Evolutionary conservation across 37 sponge, comb jelly and placozoan genomes (phyloP).

Genomic region (Geodia barretti): DNA sequence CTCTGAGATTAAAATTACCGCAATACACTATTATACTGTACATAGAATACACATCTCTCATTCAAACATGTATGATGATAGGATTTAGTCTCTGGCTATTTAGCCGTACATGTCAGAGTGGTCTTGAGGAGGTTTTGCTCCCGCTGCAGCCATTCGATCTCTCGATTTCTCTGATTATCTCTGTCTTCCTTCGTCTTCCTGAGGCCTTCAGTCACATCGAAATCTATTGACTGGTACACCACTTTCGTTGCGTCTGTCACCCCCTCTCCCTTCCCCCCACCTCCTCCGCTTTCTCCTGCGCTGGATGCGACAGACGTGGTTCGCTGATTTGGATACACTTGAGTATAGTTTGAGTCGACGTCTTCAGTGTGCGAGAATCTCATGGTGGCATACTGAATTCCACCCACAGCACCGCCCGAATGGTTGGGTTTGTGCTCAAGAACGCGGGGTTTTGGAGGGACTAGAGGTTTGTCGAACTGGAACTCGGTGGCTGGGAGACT

Average conservation of each 20-base stretch:
- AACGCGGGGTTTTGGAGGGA: constrained; percentile 39
- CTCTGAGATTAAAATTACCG: too few species aligned
- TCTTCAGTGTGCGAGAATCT: neutral
- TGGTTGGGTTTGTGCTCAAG: neutral
- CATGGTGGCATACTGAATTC: constrained; percentile 2
- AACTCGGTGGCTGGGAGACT: constrained; percentile 17
- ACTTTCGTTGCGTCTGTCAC: neutral
- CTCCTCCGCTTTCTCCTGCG: neutral
- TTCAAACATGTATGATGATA: too few species aligned
- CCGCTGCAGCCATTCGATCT: neutral
- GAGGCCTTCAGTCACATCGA: neutral
- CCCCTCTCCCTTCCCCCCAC: neutral
- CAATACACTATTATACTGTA: too few species aligned
- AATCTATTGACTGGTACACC: neutral
- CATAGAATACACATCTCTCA: too few species aligned
- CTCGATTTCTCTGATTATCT: neutral
- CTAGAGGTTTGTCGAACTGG: constrained; percentile 17
- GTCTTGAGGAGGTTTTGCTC: too few species aligned
- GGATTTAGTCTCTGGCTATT: too few species aligned
- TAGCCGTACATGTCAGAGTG: too few species aligned
- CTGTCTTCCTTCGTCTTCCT: neutral
- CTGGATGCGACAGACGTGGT: neutral
- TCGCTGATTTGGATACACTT: neutral
- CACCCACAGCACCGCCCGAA: neutral
- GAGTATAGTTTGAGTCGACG: neutral